Evolutionary conservation across 2,888 invertebrate species (phyloP).

Genomic region (Atrina japonica): DNA sequence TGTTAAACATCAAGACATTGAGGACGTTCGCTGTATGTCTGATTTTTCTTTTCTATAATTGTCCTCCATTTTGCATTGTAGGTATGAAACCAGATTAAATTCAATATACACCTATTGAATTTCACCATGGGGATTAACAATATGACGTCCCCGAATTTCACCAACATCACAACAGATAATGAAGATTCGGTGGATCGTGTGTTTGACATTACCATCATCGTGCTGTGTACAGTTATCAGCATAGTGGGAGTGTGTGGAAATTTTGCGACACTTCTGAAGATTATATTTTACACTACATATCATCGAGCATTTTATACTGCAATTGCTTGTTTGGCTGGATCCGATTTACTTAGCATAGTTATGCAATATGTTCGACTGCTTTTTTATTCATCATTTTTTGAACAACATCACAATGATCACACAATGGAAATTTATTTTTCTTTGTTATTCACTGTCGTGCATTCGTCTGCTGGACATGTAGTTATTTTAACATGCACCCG

Average conservation of each 20-base stretch:
- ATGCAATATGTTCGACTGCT: background rate
- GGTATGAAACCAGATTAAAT: too few species aligned
- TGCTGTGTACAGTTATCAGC: background rate
- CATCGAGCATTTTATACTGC: background rate
- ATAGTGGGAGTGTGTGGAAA: conserved; percentile 7
- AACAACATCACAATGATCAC: background rate
- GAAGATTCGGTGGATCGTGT: too few species aligned
- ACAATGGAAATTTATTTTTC: background rate
- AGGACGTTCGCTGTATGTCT: too few species aligned
- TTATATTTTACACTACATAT: background rate
- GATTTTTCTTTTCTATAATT: too few species aligned
- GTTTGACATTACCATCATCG: background rate
- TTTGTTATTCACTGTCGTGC: background rate
- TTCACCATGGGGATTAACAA: too few species aligned
- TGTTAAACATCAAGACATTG: too few species aligned
- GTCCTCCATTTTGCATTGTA: too few species aligned
- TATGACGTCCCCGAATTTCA: too few species aligned
- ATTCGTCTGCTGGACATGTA: background rate
- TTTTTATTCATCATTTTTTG: too few species aligned
- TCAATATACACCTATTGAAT: too few species aligned
- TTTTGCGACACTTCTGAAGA: background rate
- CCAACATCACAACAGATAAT: too few species aligned
- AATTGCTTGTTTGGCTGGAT: background rate
- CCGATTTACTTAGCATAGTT: conserved; percentile 7
- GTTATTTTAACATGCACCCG: background rate